Base-by-base conservation (phyloP, 64 coral and sea anemone species). In the Trachythela sp. region DNA sequence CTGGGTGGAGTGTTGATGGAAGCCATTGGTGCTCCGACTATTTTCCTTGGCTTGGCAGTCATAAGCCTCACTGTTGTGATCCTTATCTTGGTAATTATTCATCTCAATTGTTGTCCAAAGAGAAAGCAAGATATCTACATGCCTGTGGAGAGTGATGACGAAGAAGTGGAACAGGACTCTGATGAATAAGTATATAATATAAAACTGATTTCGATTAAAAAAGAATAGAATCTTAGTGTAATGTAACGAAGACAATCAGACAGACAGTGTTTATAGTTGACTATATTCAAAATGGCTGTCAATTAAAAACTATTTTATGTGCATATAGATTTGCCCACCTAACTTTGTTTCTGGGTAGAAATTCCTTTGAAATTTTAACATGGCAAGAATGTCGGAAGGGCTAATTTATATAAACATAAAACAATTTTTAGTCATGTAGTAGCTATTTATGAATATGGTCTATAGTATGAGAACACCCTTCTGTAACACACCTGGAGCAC, bases 111-210 rank as follows among this genome's bases (percentile, higher is more conserved):
- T 39, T 80, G 75, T 80, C 30, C 75, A 80, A 80, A 80, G 34
- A 80, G 75, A 36, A 80, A 35, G 18, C 75, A 80, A 80, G 37
- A 35, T 80, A 38, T 80, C 15, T 80, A 80, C 33, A 34, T 80
- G 75, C 75, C 75, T 15, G 75, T 80, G 26, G 75, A 37, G 13
- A 80, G 75, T 30, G 75, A 80, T 0, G 75, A 77, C 34, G 75
- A 80, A 10, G 75, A 17, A 5, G 75, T 34, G 20, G 37, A 37
- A 35, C 27, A 35, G 30, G 75, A 80, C 20, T 80, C 75, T 30
- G 75, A 45, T 45, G 42, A 80, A 35, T 39, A 80, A 22, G 15
- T 29, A 29, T 80, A 39, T 30, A 80, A 80, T 17, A 80, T 80
- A 37, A 37, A 80, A 1, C 26, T 2, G 22, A 52, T 11, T 52